These are phyloP conservation scores for Acanthosepion esculentum DNA, from an alignment of 2,888 invertebrate genomes.

Conservation along the genomic window DNA sequence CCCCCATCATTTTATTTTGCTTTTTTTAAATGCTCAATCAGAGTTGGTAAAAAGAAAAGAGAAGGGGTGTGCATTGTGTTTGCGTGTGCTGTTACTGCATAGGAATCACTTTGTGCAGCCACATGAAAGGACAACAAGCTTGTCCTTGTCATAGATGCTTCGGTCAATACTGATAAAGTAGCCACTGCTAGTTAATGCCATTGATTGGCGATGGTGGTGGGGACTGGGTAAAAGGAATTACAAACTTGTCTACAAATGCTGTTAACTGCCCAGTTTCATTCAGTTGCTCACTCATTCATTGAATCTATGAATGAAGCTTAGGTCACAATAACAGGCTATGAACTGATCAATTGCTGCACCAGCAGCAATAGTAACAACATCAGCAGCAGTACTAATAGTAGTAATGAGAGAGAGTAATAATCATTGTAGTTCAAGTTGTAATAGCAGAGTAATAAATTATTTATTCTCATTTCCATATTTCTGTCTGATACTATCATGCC, in stretches of 20 bases:
- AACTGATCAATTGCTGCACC: constrained; percentile 33
- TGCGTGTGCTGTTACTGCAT: constrained; percentile 10
- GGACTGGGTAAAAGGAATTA: background rate
- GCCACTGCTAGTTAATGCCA: constrained; percentile 13
- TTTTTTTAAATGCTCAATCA: background rate
- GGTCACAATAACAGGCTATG: background rate
- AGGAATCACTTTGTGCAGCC: constrained; percentile 13
- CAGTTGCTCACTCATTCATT: background rate
- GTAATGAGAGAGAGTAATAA: background rate
- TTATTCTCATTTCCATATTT: background rate
- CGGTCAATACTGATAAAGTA: constrained; percentile 33
- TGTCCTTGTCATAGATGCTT: constrained; percentile 33
- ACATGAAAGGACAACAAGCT: constrained; percentile 33
- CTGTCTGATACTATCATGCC: background rate
- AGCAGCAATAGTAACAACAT: background rate
- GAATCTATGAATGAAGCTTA: constrained; percentile 17
- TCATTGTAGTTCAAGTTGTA: background rate
- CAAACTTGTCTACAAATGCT: constrained; percentile 9
- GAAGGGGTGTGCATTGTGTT: background rate
- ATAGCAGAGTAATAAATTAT: too few relatives aligned
- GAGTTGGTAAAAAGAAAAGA: background rate
- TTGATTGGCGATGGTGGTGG: background rate
- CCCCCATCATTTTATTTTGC: background rate
- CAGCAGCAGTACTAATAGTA: background rate
- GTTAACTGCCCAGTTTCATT: background rate